Evolutionary conservation across 2,888 invertebrate genomes (phyloP).

Genomic region (Eupithecia pulchellata): DNA sequence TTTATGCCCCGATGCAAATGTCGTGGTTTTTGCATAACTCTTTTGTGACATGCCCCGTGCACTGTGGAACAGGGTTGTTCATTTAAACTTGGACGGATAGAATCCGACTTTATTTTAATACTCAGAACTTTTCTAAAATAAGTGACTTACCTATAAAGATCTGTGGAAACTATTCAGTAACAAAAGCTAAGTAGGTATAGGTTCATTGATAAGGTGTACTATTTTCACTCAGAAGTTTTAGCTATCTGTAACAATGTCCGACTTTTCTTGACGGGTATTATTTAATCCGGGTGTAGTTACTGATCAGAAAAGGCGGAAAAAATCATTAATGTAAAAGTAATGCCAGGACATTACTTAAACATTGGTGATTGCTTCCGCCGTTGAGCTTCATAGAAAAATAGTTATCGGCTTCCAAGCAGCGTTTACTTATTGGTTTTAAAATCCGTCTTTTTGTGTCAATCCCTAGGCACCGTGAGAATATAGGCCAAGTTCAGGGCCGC

Average conservation of each 20-base stretch:
- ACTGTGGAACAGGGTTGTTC: conserved; percentile 9
- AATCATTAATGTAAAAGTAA: too few relatives aligned
- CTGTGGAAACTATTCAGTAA: background rate
- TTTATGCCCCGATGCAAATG: conserved; percentile 46
- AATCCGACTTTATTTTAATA: conserved; percentile 12
- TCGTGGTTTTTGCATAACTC: conserved; percentile 60
- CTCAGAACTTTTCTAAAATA: background rate
- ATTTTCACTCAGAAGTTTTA: too few relatives aligned
- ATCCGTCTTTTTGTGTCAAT: conserved; percentile 15
- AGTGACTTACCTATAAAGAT: background rate
- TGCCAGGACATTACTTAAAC: too few relatives aligned
- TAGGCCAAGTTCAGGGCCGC: conserved; percentile 78
- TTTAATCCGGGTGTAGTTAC: too few relatives aligned
- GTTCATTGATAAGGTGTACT: too few relatives aligned
- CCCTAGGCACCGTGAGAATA: conserved; percentile 71
- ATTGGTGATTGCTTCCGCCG: too few relatives aligned
- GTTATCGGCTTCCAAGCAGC: background rate
- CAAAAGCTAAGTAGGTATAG: background rate
- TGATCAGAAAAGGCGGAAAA: too few relatives aligned
- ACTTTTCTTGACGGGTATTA: too few relatives aligned
- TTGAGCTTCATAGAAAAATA: too few relatives aligned
- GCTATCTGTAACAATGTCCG: too few relatives aligned
- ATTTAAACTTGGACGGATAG: background rate
- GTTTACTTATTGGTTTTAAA: background rate
- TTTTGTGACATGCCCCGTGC: conserved; percentile 62